Evolutionary conservation across 2,797 vertebrate genomes (phyloP).

Genomic region (Bufotes viridis): DNA sequence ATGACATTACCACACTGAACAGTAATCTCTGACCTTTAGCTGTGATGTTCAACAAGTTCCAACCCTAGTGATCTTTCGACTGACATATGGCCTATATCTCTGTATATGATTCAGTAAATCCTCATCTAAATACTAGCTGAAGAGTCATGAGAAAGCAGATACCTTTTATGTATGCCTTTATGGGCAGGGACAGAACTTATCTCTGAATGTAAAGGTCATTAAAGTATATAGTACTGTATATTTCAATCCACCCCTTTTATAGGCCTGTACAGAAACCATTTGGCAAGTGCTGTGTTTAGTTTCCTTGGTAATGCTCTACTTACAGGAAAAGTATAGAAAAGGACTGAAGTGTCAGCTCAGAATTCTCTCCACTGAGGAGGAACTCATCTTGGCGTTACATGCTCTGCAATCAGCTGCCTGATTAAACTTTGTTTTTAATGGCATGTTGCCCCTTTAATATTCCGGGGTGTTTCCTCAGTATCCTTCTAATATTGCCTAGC

Average conservation of each 20-base stretch:
- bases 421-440: constrained; percentile 48
- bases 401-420: constrained; percentile 24
- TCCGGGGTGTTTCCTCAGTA: constrained; percentile 41
- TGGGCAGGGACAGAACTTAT: background rate
- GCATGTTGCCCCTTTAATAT: constrained; percentile 40
- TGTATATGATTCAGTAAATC: constrained; percentile 10
- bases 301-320: constrained; percentile 48
- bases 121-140: background rate
- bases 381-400: constrained; percentile 29
- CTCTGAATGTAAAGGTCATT: constrained; percentile 4
- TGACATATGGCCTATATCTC: background rate
- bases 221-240: background rate
- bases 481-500: constrained; percentile 19
- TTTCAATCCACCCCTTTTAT: constrained; percentile 23
- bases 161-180: background rate
- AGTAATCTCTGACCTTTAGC: constrained; percentile 3
- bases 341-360: constrained; percentile 11
- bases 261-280: constrained; percentile 26
- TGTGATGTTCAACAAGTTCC: background rate
- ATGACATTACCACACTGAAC: background rate
- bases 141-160: constrained; percentile 4
- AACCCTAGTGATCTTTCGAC: constrained; percentile 5
- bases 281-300: constrained; percentile 36
- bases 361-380: constrained; percentile 25
- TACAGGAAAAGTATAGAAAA: constrained; percentile 23